A percentile compares a stretch with the other conserved stretches of the same genome.
Conservation (phyloP, 2,113 vertebrate genomes). For the Tiliqua scincoides region DNA sequence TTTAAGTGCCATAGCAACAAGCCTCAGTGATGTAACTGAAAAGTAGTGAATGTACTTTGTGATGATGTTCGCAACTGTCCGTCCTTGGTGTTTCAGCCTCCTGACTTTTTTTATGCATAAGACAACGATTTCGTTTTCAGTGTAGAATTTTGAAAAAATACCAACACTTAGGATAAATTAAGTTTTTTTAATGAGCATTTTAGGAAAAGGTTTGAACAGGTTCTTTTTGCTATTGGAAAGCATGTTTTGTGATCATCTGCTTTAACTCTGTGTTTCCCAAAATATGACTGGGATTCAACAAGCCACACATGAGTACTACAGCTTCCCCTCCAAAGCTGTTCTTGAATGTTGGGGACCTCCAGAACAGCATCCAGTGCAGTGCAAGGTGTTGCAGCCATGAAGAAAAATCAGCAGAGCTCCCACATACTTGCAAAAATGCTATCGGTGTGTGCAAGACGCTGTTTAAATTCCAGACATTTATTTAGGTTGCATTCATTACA, state of each 20-base stretch:
- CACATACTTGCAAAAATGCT: background rate
- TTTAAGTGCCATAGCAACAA: conserved; percentile 78
- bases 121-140: conserved; percentile 74
- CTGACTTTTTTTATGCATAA: conserved; percentile 76
- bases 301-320: too few relatives aligned
- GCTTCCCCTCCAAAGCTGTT: too few relatives aligned
- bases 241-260: conserved; percentile 25
- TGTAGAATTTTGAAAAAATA: conserved; percentile 66
- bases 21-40: conserved; percentile 67
- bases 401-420: background rate
- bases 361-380: background rate
- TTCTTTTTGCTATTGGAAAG: conserved; percentile 59
- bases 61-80: conserved; percentile 73
- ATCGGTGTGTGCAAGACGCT: background rate
- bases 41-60: conserved; percentile 61
- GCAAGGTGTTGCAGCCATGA: too few relatives aligned
- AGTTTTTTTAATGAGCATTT: conserved; percentile 63
- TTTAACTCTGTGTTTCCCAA: conserved; percentile 56
- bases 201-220: conserved; percentile 9
- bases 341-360: background rate
- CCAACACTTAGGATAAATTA: conserved; percentile 61
- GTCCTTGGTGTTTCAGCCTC: conserved; percentile 57
- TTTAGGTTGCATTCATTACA: background rate
- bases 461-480: background rate
- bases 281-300: background rate